Evolutionary conservation across 2,888 invertebrate species (phyloP), one percentile per base, ranked within the genome.

Genomic region (Tachina fera): DNA sequence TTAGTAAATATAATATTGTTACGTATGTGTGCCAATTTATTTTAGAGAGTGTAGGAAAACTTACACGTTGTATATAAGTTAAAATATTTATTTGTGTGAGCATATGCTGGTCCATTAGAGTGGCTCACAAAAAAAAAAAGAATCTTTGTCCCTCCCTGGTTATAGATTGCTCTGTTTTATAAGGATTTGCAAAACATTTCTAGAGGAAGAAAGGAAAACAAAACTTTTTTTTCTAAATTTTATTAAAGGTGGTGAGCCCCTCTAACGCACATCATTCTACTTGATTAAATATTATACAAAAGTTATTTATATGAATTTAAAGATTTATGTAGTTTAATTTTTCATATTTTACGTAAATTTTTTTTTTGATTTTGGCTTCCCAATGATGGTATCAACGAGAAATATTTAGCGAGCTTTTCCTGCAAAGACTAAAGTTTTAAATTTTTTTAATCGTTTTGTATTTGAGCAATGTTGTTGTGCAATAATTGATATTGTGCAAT

Each of bases 271-370:
- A 68, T 56, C 61, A 60, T 84, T 82, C 81, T 82, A 65, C 63
- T 78, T 85, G 82, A 82, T 85, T 85, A 65, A 82, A 82, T 77
- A 68, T 78, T 71, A 75, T 78, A 82, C 78, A 70, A 65, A 78
- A 82, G 82, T 85, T 65, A 85, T 75, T 78, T 77, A 71, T 71
- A 82, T 82, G 74, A 3, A 51, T 78, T 82, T 75, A 77, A 77
- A 70, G 76, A 78, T 81, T 80, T 72, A 75, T 75, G 63, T 84
- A 51, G 75, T 41, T 67, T 47, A 22, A 41, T 14, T 41, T 61
- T 45, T 63, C 49, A 43, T 68, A 67, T 68, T 45, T 9, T 43
- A 53, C 6, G 58, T 4, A 31, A 31, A 31, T 31, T 31, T 31
- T 4, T 67, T 22, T 61, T 70, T 56, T n/a, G 19, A n/a, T 67